Evolutionary conservation across 2,888 invertebrate genomes (phyloP).

Genomic region (Dinocampus coccinellae): DNA sequence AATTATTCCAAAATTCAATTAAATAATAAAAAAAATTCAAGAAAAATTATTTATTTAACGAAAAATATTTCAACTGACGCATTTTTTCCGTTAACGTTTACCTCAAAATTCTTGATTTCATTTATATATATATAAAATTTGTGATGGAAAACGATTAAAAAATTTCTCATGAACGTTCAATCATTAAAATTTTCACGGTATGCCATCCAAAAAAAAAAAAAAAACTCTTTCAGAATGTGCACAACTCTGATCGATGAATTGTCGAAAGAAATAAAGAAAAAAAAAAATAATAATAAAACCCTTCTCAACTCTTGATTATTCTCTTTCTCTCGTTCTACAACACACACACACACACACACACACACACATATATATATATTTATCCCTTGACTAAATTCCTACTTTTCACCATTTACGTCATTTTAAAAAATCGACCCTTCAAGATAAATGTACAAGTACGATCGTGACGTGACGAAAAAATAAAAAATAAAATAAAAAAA

Average conservation of each 20-base stretch:
- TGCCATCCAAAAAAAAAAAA: slow-evolving; percentile 31
- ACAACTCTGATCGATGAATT: slow-evolving; percentile 63
- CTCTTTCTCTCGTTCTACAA: no score
- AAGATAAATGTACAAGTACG: slow-evolving; percentile 23
- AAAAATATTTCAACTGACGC: neutral
- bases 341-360: no score
- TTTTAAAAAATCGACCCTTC: slow-evolving; percentile 17
- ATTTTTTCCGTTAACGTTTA: slow-evolving; percentile 13
- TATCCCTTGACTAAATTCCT: no score
- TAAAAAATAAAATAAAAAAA: slow-evolving; percentile 21
- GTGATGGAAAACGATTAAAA: slow-evolving; percentile 61
- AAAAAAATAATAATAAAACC: slow-evolving; percentile 47
- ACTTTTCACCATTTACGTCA: slow-evolving; percentile 2
- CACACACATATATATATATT: no score
- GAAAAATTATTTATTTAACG: no score
- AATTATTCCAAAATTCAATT: no score
- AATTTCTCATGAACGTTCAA: slow-evolving; percentile 64
- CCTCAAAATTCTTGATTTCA: slow-evolving; percentile 17
- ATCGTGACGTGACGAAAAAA: slow-evolving; percentile 36
- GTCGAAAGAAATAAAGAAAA: slow-evolving; percentile 1
- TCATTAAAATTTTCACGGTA: slow-evolving; percentile 67
- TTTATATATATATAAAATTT: slow-evolving; percentile 27
- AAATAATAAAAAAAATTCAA: no score
- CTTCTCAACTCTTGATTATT: slow-evolving; percentile 50
- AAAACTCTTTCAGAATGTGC: slow-evolving; percentile 26